phyloP scores from a whole-genome alignment of 2,888 invertebrate species.

The Drosophila kambysellisi region DNA sequence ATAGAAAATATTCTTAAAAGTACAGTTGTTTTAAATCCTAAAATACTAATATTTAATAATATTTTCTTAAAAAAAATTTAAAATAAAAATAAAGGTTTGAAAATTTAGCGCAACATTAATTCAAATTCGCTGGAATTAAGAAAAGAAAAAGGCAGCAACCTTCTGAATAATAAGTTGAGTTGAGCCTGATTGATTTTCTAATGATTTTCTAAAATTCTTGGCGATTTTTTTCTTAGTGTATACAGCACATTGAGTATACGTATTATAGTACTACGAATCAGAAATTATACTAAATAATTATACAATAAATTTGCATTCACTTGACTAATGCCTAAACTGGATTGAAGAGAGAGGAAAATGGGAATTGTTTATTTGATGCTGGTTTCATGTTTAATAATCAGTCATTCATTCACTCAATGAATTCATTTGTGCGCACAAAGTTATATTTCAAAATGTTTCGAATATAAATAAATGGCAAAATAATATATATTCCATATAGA shows the following conservation, averaged over 20 bases:
- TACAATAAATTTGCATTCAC: slow-evolving; percentile 26
- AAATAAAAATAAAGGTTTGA: too few relatives aligned
- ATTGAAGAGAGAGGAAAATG: background rate
- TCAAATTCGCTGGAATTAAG: background rate
- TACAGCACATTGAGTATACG: background rate
- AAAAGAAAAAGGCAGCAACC: background rate
- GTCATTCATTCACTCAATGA: slow-evolving; percentile 21
- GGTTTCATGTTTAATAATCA: slow-evolving; percentile 28
- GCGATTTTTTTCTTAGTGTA: background rate
- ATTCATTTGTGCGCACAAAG: background rate
- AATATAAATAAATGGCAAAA: background rate
- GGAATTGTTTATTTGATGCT: background rate
- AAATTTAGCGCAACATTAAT: too few relatives aligned
- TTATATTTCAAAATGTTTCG: background rate
- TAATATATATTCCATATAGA: background rate
- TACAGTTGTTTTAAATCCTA: background rate
- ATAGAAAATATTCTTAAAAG: background rate
- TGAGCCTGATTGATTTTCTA: too few relatives aligned
- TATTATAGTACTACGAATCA: slow-evolving; percentile 14
- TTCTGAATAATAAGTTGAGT: background rate
- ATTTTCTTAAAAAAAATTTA: too few relatives aligned
- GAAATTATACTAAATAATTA: slow-evolving; percentile 25
- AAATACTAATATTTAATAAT: background rate
- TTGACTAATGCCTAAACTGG: slow-evolving; percentile 20
- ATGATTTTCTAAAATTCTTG: background rate